phyloP scores from a whole-genome alignment of 1,140 invertebrate genomes.

The Alviniconcha marisindica region DNA sequence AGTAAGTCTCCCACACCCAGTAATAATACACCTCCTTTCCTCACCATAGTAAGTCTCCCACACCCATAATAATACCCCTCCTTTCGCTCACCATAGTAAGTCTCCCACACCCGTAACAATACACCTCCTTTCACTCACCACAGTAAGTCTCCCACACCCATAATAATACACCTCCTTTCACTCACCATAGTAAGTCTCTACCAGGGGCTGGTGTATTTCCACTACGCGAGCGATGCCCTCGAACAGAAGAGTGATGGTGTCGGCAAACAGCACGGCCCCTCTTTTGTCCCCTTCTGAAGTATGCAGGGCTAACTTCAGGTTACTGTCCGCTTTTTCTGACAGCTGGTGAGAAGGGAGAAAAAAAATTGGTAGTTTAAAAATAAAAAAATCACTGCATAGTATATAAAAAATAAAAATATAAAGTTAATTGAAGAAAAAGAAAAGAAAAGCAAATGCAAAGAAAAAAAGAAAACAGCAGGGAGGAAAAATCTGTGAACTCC shows the following conservation, averaged over 20 bases:
- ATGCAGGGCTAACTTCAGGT: slow-evolving; percentile 78
- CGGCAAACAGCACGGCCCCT: slow-evolving; percentile 72
- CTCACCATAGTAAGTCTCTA: slow-evolving; percentile 94
- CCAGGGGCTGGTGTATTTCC: slow-evolving; percentile 93
- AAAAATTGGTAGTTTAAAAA: not conserved
- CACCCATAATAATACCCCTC: too few relatives aligned
- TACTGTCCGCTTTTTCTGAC: slow-evolving; percentile 85
- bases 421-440: not conserved
- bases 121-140: too few relatives aligned
- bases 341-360: slow-evolving; percentile 75
- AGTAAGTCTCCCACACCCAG: too few relatives aligned
- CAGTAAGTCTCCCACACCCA: too few relatives aligned
- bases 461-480: not conserved
- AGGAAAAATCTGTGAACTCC: too few relatives aligned
- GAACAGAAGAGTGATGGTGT: slow-evolving; percentile 81
- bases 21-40: too few relatives aligned
- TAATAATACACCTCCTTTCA: too few relatives aligned
- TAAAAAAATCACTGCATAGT: not conserved
- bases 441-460: not conserved
- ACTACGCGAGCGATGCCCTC: slow-evolving; percentile 91
- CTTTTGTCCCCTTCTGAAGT: slow-evolving; percentile 68
- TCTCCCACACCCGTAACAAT: too few relatives aligned
- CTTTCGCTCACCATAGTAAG: too few relatives aligned
- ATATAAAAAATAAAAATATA: not conserved
- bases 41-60: too few relatives aligned